Conservation (phyloP, 2,113 vertebrate species). For the Porphyrio hochstetteri region DNA sequence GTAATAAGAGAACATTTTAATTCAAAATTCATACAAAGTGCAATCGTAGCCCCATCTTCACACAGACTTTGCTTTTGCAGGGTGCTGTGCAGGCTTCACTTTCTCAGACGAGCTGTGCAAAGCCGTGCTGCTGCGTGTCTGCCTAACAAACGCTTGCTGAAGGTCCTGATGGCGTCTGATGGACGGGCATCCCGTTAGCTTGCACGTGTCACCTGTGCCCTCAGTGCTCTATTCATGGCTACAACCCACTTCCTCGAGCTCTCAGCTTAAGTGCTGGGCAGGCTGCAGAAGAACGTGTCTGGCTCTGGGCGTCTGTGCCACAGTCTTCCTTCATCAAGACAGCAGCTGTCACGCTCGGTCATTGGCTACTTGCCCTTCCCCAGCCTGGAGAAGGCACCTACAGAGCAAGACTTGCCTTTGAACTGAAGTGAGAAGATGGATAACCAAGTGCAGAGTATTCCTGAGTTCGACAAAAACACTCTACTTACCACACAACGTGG, state of each 20-base stretch:
- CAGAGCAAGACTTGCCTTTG: background rate
- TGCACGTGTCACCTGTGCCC: fast-evolving
- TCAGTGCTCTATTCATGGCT: background rate
- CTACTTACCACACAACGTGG: fast-evolving
- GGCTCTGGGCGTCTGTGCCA: background rate
- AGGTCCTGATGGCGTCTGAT: background rate
- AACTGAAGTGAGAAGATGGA: background rate
- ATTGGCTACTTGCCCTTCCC: background rate
- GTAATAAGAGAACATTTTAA: background rate
- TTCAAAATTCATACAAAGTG: background rate
- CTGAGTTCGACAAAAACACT: background rate
- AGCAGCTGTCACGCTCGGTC: fast-evolving
- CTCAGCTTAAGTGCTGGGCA: fast-evolving
- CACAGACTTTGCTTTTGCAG: background rate
- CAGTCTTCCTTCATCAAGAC: background rate
- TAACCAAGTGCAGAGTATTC: background rate
- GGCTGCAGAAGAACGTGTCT: background rate
- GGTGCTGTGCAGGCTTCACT: background rate
- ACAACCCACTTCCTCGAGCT: background rate
- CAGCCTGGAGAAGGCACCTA: background rate
- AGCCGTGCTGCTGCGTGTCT: background rate
- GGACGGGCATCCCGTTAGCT: fast-evolving
- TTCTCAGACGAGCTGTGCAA: background rate
- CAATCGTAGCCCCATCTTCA: background rate
- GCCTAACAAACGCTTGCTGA: background rate